Evolutionary conservation across 2,888 invertebrate genomes (phyloP).

Genomic region (Ctenicera cuprea): DNA sequence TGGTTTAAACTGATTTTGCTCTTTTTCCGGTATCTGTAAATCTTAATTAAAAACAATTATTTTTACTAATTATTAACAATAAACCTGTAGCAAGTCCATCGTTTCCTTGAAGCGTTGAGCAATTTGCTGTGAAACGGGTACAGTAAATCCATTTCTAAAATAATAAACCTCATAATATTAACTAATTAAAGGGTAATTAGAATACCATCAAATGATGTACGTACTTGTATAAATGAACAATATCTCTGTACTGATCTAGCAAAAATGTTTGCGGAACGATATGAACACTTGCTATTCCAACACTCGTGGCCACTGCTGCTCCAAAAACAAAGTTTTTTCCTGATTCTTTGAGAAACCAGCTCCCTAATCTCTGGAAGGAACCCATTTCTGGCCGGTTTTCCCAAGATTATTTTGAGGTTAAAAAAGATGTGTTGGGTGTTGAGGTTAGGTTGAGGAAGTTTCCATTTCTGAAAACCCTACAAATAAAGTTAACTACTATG

Average conservation of each 20-base stretch:
- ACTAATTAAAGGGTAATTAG: conserved; percentile 31
- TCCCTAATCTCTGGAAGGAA: conserved; percentile 55
- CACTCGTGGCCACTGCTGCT: conserved; percentile 71
- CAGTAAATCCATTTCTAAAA: conserved; percentile 78
- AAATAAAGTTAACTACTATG: no score
- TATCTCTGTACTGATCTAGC: conserved; percentile 77
- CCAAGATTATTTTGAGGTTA: conserved; percentile 1
- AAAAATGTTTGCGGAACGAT: conserved; percentile 79
- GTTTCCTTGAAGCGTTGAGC: conserved; percentile 75
- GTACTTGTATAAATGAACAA: conserved; percentile 81
- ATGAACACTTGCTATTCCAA: conserved; percentile 72
- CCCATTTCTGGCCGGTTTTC: not conserved
- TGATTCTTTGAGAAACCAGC: conserved; percentile 76
- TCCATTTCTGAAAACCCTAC: no score
- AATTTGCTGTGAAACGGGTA: conserved; percentile 74
- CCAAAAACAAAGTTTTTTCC: conserved; percentile 76
- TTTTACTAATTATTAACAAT: not conserved
- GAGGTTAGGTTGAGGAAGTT: no score
- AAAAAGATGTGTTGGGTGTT: not conserved
- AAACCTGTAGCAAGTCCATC: conserved; percentile 75
- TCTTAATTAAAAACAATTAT: conserved; percentile 6
- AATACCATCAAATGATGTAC: not conserved
- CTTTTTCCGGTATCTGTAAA: conserved; percentile 71
- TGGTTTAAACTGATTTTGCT: conserved; percentile 76
- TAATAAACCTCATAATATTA: not conserved